Base-by-base conservation (phyloP, 1,140 invertebrate genomes). In the Tribolium madens region DNA sequence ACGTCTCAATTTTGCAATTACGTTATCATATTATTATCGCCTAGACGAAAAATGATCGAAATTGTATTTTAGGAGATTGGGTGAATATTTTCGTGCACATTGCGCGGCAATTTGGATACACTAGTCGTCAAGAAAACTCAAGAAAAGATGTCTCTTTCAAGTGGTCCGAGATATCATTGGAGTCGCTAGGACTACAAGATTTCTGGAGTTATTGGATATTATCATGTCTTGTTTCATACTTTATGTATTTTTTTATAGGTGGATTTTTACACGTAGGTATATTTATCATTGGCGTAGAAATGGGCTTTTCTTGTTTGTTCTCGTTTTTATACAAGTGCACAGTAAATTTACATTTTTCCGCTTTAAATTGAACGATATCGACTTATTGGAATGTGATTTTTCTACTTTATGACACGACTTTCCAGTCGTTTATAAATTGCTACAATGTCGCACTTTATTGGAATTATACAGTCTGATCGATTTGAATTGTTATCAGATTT, bases 181-280 rank as follows among this genome's bases (percentile, higher is more conserved):
- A 87, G 78, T 87, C 86, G 70, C 75, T 90, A 2, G 88, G 87
- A 80, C 86, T 91, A 83, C 86, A 89, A 60, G 82, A 88, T 72
- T 87, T 90, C 15, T 81, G 82, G 6, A 81, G 80, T 7, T 89
- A 89, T 70, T 89, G 88, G 81, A 81, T 90, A 0, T 76, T 73
- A 0, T 86, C 90, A 0, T 84, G 87, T 17, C 52, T 83, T n/a
- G 84, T 91, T 5, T 90, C 90, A 0, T 90, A 89, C 64, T 76
- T 80, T 10, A 87, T 89, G 31, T 92, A 92, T 83, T 90, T 91
- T 75, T 52, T 84, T 10, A 84, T 92, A 5, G 90, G 90, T 73
- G 90, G 91, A 79, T 92, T 91, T 82, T 86, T 92, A 73, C 91
- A 92, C 82, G 91, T 92, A 87, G 89, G 89, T 87, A 53, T 53